These are phyloP conservation scores for Caenorhabditis sulstoni DNA, from an alignment of 2,888 invertebrate species.

Conservation along the genomic window DNA sequence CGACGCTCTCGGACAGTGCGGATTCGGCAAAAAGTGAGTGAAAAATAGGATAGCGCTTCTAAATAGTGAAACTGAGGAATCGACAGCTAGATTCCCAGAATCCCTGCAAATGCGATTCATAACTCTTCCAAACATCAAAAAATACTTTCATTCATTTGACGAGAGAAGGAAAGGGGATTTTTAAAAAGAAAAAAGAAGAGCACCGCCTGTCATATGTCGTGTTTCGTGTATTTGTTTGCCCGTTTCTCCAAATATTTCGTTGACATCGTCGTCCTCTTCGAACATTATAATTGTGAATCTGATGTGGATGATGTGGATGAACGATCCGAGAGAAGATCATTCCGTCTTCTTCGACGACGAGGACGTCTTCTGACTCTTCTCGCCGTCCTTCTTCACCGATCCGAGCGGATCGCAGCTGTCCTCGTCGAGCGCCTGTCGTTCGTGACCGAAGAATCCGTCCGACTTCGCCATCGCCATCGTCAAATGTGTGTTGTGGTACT, in stretches of 20 bases:
- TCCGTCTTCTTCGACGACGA: neutral
- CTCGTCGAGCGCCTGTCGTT: slow-evolving; percentile 67
- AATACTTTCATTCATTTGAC: slow-evolving; percentile 1
- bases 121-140: slow-evolving; percentile 17
- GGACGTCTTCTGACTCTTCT: neutral
- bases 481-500: slow-evolving; percentile 72
- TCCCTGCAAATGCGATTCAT: too few relatives aligned
- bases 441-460: slow-evolving; percentile 72
- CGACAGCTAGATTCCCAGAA: too few relatives aligned
- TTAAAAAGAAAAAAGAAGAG: slow-evolving; percentile 1
- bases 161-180: neutral
- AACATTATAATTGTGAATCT: too few relatives aligned
- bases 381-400: slow-evolving; percentile 63
- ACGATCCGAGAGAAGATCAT: neutral
- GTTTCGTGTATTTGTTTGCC: too few relatives aligned
- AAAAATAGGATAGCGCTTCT: neutral
- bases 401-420: slow-evolving; percentile 72
- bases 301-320: too few relatives aligned
- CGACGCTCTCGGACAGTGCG: slow-evolving; percentile 73
- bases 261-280: too few relatives aligned
- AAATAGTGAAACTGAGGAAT: too few relatives aligned
- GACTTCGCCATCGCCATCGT: slow-evolving; percentile 70
- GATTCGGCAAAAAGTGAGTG: slow-evolving; percentile 84
- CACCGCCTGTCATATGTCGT: neutral
- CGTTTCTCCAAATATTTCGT: too few relatives aligned